Conservation (phyloP, 2,797 vertebrate species). For the Poecilia picta region DNA sequence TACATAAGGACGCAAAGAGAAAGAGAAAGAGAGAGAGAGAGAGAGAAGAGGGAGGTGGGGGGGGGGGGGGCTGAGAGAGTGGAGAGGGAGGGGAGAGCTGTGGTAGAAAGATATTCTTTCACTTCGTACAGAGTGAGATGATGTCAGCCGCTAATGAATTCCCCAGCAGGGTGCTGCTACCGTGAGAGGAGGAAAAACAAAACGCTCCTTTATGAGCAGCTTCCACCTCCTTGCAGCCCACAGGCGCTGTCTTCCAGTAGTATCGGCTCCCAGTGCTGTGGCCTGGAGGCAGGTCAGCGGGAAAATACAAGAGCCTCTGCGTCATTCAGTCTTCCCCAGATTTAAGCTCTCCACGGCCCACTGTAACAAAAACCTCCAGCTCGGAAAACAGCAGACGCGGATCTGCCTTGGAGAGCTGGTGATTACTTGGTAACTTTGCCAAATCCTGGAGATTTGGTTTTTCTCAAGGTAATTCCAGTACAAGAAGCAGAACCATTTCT, state of each 20-base stretch:
- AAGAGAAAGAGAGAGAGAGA: slow-evolving; percentile 18
- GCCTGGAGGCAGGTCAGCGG: slow-evolving; percentile 65
- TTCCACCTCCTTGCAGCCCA: slow-evolving; percentile 69
- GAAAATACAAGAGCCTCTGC: slow-evolving; percentile 47
- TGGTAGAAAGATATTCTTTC: slow-evolving; percentile 79
- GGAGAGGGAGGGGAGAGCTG: slow-evolving; percentile 49
- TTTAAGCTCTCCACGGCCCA: slow-evolving; percentile 37
- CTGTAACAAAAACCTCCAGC: slow-evolving; percentile 37
- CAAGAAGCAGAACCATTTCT: not conserved
- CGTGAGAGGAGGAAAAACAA: slow-evolving; percentile 78
- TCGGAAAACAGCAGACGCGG: slow-evolving; percentile 18
- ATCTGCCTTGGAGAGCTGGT: slow-evolving; percentile 33
- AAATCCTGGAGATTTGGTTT: slow-evolving; percentile 13
- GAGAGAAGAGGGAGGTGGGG: no score
- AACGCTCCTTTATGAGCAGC: slow-evolving; percentile 78
- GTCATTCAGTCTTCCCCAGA: slow-evolving; percentile 55
- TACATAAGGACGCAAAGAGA: slow-evolving; percentile 47
- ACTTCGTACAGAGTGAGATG: slow-evolving; percentile 75
- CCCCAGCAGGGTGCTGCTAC: slow-evolving; percentile 82
- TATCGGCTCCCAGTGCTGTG: slow-evolving; percentile 60
- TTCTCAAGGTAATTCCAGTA: not conserved
- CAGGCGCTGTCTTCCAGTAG: slow-evolving; percentile 67
- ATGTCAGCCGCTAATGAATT: slow-evolving; percentile 86
- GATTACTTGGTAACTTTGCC: slow-evolving; percentile 38
- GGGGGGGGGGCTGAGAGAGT: slow-evolving; percentile 10